Conservation (phyloP, 2,888 invertebrate species). For the Zelleria hepariella region DNA sequence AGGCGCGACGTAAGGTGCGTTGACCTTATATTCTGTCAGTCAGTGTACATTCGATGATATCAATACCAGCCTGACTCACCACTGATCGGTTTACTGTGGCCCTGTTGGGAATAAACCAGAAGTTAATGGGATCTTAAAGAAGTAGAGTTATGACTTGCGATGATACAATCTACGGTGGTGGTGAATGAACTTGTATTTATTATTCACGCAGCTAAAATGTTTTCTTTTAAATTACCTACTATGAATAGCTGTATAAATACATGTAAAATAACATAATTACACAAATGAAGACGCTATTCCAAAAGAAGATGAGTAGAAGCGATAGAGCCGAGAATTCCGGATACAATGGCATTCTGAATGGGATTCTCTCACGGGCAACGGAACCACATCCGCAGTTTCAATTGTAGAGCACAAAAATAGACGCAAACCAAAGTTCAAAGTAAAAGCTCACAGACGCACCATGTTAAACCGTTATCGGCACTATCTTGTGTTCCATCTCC, state of each 20-base stretch:
- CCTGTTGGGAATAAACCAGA: background rate
- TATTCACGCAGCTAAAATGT: background rate
- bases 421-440: slow-evolving; percentile 36
- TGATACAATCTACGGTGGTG: background rate
- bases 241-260: background rate
- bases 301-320: slow-evolving; percentile 1
- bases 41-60: background rate
- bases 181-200: background rate
- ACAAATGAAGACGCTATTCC: background rate
- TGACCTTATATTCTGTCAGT: slow-evolving; percentile 21
- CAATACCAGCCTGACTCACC: background rate
- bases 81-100: background rate
- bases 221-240: background rate
- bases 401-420: slow-evolving; percentile 44
- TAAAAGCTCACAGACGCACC: slow-evolving; percentile 36
- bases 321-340: slow-evolving; percentile 32
- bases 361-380: slow-evolving; percentile 49
- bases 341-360: slow-evolving; percentile 43
- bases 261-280: background rate
- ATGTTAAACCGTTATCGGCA: slow-evolving; percentile 30
- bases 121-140: background rate
- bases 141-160: background rate
- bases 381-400: slow-evolving; percentile 54
- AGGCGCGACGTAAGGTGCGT: slow-evolving; percentile 31
- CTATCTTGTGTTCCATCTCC: slow-evolving; percentile 6